A percentile compares a stretch with the other conserved stretches of the same genome.
These are phyloP conservation scores for Sebastes minor DNA, from an alignment of 2,797 vertebrate species.

Conservation along the genomic window DNA sequence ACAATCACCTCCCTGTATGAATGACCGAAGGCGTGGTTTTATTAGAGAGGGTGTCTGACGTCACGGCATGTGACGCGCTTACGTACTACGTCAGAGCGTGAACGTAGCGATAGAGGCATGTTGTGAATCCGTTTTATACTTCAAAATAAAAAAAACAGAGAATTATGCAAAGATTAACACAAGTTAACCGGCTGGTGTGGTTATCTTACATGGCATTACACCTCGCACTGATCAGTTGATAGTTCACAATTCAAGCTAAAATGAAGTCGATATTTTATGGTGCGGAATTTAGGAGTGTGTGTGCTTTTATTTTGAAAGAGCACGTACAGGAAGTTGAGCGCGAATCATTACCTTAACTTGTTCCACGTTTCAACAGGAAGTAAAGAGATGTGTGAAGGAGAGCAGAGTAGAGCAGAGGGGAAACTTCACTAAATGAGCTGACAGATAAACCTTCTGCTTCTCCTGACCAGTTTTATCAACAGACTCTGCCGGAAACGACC, in stretches of 20 bases:
- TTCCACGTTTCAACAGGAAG: slow-evolving; percentile 72
- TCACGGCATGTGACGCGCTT: slow-evolving; percentile 20
- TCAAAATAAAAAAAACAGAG: slow-evolving; percentile 33
- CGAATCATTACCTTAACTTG: background rate
- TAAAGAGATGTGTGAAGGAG: slow-evolving; percentile 22
- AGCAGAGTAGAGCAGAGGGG: background rate
- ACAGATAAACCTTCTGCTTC: background rate
- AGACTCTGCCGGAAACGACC: background rate
- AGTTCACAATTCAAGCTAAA: fast-evolving
- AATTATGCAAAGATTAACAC: fast-evolving
- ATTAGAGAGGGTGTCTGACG: slow-evolving; percentile 10
- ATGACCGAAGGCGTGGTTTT: slow-evolving; percentile 35
- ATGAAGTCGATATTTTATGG: fast-evolving
- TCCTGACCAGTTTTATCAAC: background rate
- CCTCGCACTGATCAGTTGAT: fast-evolving
- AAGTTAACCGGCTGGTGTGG: fast-evolving
- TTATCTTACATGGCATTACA: fast-evolving
- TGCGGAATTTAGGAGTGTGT: fast-evolving
- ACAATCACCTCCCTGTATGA: slow-evolving; percentile 59
- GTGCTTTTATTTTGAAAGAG: slow-evolving; percentile 47
- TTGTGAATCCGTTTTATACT: background rate
- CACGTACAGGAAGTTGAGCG: fast-evolving
- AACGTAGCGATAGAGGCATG: fast-evolving
- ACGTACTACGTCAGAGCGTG: background rate
- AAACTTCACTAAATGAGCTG: slow-evolving; percentile 14